Conservation (phyloP, 2,113 vertebrate genomes). For the Pipa parva region DNA sequence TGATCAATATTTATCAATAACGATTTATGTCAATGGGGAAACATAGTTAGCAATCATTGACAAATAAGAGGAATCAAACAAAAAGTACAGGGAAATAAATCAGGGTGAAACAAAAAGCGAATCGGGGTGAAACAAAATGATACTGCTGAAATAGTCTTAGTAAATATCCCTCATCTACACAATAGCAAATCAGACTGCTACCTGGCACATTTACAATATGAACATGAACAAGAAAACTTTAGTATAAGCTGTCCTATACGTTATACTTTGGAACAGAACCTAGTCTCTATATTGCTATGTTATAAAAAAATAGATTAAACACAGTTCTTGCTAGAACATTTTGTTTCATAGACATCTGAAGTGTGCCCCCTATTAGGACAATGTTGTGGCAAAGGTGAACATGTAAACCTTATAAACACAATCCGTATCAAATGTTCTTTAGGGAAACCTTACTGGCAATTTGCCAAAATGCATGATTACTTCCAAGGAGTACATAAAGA, state of each 20-base stretch:
- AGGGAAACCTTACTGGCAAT: conserved; percentile 39
- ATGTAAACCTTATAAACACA: conserved; percentile 43
- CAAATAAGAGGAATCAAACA: too few relatives aligned
- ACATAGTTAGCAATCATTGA: too few relatives aligned
- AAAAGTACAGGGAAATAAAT: too few relatives aligned
- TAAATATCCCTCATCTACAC: too few relatives aligned
- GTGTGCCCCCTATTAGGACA: conserved; percentile 37
- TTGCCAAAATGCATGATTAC: conserved; percentile 44
- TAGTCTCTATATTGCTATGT: neutral
- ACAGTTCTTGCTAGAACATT: conserved; percentile 10
- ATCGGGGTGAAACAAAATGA: too few relatives aligned
- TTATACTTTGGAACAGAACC: neutral
- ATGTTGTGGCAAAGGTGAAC: conserved; percentile 43
- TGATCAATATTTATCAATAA: too few relatives aligned
- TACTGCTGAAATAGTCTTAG: too few relatives aligned
- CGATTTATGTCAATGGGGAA: too few relatives aligned
- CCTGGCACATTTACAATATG: too few relatives aligned
- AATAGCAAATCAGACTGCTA: too few relatives aligned
- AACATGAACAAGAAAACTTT: neutral
- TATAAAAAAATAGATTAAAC: conserved; percentile 10
- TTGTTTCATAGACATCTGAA: conserved; percentile 22
- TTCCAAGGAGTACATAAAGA: conserved; percentile 44
- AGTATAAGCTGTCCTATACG: neutral
- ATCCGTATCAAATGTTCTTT: conserved; percentile 38
- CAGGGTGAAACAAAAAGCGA: too few relatives aligned